These are phyloP conservation scores for Pedionomus torquatus DNA, from an alignment of 2,113 vertebrate genomes.

Conservation along the genomic window DNA sequence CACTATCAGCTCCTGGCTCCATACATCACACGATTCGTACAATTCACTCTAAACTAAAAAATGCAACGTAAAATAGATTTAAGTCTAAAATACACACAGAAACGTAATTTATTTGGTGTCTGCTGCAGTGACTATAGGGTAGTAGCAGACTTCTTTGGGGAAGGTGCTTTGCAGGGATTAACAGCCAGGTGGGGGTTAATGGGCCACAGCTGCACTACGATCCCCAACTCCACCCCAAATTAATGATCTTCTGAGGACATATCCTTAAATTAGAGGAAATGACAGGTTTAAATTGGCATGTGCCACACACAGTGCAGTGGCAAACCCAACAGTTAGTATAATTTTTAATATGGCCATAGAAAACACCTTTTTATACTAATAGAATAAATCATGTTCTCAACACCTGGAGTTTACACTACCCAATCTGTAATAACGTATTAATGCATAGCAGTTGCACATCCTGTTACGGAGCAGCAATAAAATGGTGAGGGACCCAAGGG, in stretches of 20 bases:
- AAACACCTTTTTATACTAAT: constrained; percentile 60
- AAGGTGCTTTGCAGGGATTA: constrained; percentile 29
- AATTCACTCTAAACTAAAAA: not conserved
- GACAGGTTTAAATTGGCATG: constrained; percentile 61
- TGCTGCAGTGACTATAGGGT: not conserved
- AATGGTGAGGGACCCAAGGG: constrained; percentile 37
- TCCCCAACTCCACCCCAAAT: constrained; percentile 11
- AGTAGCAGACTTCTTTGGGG: not conserved
- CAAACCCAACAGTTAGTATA: constrained; percentile 42
- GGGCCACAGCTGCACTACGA: constrained; percentile 31
- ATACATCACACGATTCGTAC: not conserved
- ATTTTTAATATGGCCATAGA: constrained; percentile 49
- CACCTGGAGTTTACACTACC: constrained; percentile 63
- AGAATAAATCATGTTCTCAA: constrained; percentile 68
- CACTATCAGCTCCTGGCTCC: not conserved
- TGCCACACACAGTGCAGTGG: constrained; percentile 47
- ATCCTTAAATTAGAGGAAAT: constrained; percentile 58
- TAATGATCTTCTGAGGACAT: constrained; percentile 57
- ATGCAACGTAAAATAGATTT: not conserved
- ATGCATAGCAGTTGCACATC: constrained; percentile 61
- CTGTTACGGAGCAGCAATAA: constrained; percentile 52
- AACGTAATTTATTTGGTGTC: not conserved
- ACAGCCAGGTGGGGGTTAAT: constrained; percentile 19
- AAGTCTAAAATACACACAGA: not conserved
- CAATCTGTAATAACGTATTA: constrained; percentile 52